Base-by-base conservation (phyloP, 2,797 vertebrate genomes). In the Silurus lanzhouensis region DNA sequence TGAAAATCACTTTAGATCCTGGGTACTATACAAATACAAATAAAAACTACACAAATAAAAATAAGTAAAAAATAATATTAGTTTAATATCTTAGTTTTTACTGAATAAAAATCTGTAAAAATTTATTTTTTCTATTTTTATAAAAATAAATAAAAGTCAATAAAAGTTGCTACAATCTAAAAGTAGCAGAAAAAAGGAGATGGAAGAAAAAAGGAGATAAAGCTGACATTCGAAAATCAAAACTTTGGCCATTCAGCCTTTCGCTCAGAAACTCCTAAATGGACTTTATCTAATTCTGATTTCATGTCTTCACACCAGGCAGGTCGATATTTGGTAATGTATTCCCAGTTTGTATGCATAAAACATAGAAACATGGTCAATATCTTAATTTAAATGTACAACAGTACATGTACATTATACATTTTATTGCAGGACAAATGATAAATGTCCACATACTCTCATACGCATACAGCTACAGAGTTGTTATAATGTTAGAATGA, bases 221-320 rank as follows among this genome's bases (percentile, higher is more conserved):
- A 79, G 57, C 84, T 86, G 89, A 88, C 89, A 90, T 88, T 89
- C 88, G 86, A 88, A 91, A 81, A 86, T 93, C 91, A 90, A 89
- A 89, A 90, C 86, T 93, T 90, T 92, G 84, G n/a, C 87, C 38
- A 25, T 83, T 44, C n/a, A 31, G 17, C 25, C 25, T 77, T 61
- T 75, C 14, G 25, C 52, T 20, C 25, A n/a, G 2, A 17, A 52
- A 61, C 14, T 74, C 14, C n/a, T 46, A 71, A 71, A 19, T 22
- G 8, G 8, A 46, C 57, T 15, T 71, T n/a, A 60, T 22, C 67
- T n/a, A 6, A 72, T 61, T 64, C 44, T 64, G 61, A 76, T 76
- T 57, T 75, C 19, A 52, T 38, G 4, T 57, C 20, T 67, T 31
- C 27, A 55, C 25, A 55, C 44, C n/a, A 27, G 19, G 12, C 25